These are phyloP conservation scores for Aspidapion aeneum DNA, from an alignment of 2,888 invertebrate species.

Conservation along the genomic window DNA sequence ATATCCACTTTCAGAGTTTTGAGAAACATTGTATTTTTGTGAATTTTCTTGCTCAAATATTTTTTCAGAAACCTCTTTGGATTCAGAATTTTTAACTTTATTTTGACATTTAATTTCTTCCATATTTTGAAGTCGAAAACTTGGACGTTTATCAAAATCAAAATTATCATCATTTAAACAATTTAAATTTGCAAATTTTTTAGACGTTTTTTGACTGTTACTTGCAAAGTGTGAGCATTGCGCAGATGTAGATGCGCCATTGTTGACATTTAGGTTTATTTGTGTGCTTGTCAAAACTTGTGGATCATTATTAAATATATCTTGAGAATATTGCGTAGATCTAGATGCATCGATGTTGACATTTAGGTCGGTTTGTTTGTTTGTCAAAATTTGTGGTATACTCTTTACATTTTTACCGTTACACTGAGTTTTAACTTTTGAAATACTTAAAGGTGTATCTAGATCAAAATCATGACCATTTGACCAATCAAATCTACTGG, in stretches of 20 bases:
- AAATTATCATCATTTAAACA: too few species aligned
- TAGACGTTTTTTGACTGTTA: background rate
- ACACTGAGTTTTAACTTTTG: too few species aligned
- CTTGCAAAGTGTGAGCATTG: background rate
- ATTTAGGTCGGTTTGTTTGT: background rate
- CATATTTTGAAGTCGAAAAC: too few species aligned
- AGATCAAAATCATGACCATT: background rate
- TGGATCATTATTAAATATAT: too few species aligned
- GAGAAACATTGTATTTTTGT: background rate
- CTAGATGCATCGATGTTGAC: background rate
- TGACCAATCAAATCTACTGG: too few species aligned
- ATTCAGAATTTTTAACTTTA: too few species aligned
- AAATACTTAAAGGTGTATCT: background rate
- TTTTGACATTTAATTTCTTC: too few species aligned
- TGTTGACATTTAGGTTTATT: background rate
- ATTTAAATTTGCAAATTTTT: too few species aligned
- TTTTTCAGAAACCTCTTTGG: too few species aligned
- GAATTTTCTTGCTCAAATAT: background rate
- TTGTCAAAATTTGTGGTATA: background rate
- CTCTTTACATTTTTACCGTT: too few species aligned
- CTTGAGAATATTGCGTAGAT: too few species aligned
- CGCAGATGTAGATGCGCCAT: background rate
- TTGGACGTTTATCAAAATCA: too few species aligned
- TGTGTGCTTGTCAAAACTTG: background rate
- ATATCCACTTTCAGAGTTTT: background rate